Evolutionary conservation across 2,797 vertebrate genomes (phyloP).

Genomic region (Liasis olivaceus): DNA sequence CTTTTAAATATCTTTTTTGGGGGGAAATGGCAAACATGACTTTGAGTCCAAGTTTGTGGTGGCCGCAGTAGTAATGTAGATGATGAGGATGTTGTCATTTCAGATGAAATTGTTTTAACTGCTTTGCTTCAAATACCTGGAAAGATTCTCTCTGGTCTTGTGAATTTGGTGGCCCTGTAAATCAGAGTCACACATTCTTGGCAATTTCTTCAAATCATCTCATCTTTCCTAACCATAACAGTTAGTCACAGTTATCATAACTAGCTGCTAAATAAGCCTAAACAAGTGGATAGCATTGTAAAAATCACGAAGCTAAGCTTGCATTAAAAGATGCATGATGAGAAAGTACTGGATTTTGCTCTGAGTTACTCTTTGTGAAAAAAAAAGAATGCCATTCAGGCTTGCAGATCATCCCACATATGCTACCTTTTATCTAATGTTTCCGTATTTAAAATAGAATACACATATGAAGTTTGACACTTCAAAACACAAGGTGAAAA

Average conservation of each 20-base stretch:
- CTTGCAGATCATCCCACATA: background rate
- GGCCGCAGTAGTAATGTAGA: background rate
- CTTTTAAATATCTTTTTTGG: background rate
- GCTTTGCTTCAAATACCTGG: background rate
- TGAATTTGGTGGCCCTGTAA: background rate
- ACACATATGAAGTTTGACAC: background rate
- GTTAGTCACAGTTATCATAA: slow-evolving; percentile 9
- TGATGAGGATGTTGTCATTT: background rate
- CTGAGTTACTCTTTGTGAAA: background rate
- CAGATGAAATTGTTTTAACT: background rate
- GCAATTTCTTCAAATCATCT: slow-evolving; percentile 3
- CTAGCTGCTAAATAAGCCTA: slow-evolving; percentile 12
- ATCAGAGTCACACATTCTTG: background rate
- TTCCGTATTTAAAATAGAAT: background rate
- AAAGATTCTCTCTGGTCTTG: background rate
- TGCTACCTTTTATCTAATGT: background rate
- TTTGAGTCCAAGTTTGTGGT: background rate
- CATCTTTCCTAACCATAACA: slow-evolving; percentile 18
- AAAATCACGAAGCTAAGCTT: background rate
- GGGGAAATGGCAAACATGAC: background rate
- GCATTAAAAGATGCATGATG: background rate
- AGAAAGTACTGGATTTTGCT: background rate
- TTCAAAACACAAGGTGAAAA: background rate
- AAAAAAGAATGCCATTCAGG: background rate
- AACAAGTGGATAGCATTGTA: background rate